These are phyloP conservation scores for Ophion ellenae DNA, from an alignment of 2,888 invertebrate species.

Conservation along the genomic window DNA sequence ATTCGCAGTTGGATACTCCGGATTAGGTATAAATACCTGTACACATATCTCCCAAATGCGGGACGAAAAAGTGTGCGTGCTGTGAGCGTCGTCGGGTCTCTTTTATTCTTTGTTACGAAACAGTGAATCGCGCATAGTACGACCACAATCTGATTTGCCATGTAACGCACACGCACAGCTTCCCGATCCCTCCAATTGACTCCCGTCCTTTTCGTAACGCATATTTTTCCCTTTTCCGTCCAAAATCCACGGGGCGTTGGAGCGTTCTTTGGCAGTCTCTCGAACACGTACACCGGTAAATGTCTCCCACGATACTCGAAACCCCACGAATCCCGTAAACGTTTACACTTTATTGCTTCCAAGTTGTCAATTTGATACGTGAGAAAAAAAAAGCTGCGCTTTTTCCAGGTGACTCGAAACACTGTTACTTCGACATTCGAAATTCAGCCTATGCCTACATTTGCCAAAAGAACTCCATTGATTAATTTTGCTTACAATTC, in stretches of 20 bases:
- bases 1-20: constrained; percentile 46
- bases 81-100: constrained; percentile 16
- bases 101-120: constrained; percentile 53
- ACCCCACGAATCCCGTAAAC: constrained; percentile 2
- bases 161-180: constrained; percentile 18
- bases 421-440: too few relatives aligned
- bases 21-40: constrained; percentile 11
- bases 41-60: constrained; percentile 16
- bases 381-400: constrained; percentile 11
- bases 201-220: not conserved
- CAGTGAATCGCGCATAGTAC: constrained; percentile 25
- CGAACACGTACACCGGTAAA: not conserved
- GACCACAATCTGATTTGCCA: constrained; percentile 52
- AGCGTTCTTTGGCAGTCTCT: not conserved
- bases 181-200: constrained; percentile 15
- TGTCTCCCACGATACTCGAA: constrained; percentile 51
- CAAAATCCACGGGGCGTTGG: constrained; percentile 24
- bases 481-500: too few relatives aligned
- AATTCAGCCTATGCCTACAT: too few relatives aligned
- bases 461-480: too few relatives aligned
- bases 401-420: too few relatives aligned
- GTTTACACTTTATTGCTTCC: constrained; percentile 26
- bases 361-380: constrained; percentile 18
- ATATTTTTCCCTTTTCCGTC: not conserved
- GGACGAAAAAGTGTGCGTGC: constrained; percentile 24